Conservation (phyloP, 2,888 invertebrate species). For the Dynastes maya region DNA sequence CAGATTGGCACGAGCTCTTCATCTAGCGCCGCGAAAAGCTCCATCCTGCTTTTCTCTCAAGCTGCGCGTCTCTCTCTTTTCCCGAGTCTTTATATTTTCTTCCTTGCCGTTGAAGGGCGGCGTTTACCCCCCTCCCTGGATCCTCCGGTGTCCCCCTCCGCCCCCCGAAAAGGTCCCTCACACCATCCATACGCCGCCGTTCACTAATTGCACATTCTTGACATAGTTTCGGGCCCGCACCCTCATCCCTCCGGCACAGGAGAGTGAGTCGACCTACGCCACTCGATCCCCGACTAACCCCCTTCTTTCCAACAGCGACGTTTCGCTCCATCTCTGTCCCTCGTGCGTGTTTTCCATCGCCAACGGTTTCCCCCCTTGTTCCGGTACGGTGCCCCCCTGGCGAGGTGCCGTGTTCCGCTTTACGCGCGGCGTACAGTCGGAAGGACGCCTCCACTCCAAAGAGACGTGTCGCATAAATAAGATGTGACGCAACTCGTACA, state of each 20-base stretch:
- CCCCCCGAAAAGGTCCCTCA: constrained; percentile 62
- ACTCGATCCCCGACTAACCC: constrained; percentile 54
- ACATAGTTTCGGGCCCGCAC: constrained; percentile 91
- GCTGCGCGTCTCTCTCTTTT: constrained; percentile 54
- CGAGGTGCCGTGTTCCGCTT: constrained; percentile 3
- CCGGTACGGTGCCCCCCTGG: constrained; percentile 21
- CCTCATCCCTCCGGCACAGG: constrained; percentile 72
- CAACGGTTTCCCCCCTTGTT: background rate
- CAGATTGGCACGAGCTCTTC: constrained; percentile 64
- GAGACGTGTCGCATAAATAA: constrained; percentile 52
- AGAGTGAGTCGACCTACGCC: constrained; percentile 65
- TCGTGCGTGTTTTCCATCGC: constrained; percentile 53
- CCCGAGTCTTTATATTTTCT: constrained; percentile 80
- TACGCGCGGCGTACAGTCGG: constrained; percentile 10
- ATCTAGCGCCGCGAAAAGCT: constrained; percentile 60
- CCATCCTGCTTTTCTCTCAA: constrained; percentile 71
- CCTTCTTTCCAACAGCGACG: constrained; percentile 46
- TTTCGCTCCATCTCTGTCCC: constrained; percentile 25
- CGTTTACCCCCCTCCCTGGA: constrained; percentile 69
- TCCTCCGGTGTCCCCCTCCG: constrained; percentile 58
- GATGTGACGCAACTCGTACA: constrained; percentile 51
- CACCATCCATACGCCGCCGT: constrained; percentile 78
- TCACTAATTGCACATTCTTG: constrained; percentile 98
- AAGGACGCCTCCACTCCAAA: constrained; percentile 37
- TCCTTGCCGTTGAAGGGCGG: constrained; percentile 65